These are phyloP conservation scores for Drosophila asahinai DNA, from an alignment of 1,140 invertebrate genomes.

Conservation along the genomic window DNA sequence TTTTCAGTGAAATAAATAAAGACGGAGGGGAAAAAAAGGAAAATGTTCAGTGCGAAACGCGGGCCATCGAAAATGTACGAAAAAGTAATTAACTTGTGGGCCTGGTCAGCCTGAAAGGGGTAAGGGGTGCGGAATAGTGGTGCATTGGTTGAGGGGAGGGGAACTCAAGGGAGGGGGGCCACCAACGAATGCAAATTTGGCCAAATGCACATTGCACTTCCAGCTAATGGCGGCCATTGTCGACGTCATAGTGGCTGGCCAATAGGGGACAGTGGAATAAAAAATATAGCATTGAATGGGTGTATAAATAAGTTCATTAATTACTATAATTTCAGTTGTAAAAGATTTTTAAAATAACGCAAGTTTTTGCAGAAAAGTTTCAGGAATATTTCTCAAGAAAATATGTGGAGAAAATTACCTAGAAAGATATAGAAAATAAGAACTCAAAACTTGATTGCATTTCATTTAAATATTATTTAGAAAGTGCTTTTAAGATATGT, in stretches of 20 bases:
- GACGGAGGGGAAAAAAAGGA: constrained; percentile 34
- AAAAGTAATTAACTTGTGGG: constrained; percentile 83
- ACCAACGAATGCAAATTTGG: constrained; percentile 73
- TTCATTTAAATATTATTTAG: too few relatives aligned
- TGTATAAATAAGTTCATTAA: too few relatives aligned
- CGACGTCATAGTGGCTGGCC: constrained; percentile 36
- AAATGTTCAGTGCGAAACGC: constrained; percentile 54
- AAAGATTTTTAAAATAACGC: too few relatives aligned
- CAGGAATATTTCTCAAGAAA: too few relatives aligned
- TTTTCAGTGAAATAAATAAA: constrained; percentile 81
- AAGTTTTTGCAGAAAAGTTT: too few relatives aligned
- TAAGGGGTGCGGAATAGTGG: background rate
- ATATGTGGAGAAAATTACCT: too few relatives aligned
- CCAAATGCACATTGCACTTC: constrained; percentile 79
- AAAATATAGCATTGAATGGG: background rate
- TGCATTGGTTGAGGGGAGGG: constrained; percentile 1
- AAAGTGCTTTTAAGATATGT: too few relatives aligned
- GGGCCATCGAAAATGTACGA: constrained; percentile 79
- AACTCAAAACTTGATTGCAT: too few relatives aligned
- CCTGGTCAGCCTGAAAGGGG: constrained; percentile 5
- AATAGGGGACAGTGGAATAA: constrained; percentile 33
- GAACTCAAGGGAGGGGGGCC: background rate
- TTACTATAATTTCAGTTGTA: too few relatives aligned
- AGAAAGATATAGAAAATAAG: too few relatives aligned
- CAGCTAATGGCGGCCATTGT: constrained; percentile 75